Evolutionary conservation across 1,140 invertebrate genomes (phyloP).

Genomic region (Hylyphantes graminicola): DNA sequence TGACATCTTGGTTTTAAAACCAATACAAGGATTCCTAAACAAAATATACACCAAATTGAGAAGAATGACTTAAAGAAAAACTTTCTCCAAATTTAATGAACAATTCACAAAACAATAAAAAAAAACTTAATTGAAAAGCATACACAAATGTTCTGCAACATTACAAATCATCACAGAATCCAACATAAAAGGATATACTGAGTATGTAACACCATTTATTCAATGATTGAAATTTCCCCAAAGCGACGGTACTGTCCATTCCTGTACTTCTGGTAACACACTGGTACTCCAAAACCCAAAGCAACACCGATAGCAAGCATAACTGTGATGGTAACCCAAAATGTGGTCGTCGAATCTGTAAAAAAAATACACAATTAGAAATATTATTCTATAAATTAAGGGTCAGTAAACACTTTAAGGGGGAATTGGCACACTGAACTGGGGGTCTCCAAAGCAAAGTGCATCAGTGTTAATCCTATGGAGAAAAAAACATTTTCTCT

Average conservation of each 20-base stretch:
- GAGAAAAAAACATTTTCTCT: no score
- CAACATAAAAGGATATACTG: not conserved
- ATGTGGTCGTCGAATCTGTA: slow-evolving; percentile 19
- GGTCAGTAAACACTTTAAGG: no score
- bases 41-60: no score
- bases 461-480: no score
- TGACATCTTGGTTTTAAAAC: no score
- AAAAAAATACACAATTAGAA: slow-evolving; percentile 15
- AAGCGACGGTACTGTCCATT: slow-evolving; percentile 24
- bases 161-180: not conserved
- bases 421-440: no score
- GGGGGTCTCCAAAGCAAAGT: no score
- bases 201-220: not conserved
- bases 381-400: no score
- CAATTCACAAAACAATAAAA: no score
- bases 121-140: not conserved
- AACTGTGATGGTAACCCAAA: slow-evolving; percentile 8
- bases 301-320: slow-evolving; percentile 21
- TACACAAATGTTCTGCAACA: not conserved
- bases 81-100: no score
- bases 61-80: no score
- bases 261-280: slow-evolving; percentile 31
- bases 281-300: not conserved
- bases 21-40: no score
- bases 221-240: not conserved